These are phyloP conservation scores for Thaumatotibia leucotreta DNA, from an alignment of 1,140 invertebrate species.

Conservation along the genomic window DNA sequence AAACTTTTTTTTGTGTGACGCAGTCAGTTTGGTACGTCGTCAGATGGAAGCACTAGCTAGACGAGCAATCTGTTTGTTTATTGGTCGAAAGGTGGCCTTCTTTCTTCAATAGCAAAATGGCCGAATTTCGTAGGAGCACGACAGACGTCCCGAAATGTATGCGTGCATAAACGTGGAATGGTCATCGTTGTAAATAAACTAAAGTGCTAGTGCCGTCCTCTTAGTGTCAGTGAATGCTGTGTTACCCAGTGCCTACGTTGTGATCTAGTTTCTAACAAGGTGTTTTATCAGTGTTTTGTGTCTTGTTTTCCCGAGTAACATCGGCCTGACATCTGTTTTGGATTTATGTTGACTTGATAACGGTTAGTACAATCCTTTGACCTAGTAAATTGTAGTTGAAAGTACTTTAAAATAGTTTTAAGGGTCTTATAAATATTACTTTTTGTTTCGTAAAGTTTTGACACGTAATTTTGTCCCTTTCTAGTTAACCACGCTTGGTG, in stretches of 20 bases:
- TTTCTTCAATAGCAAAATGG: slow-evolving; percentile 59
- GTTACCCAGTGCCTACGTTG: slow-evolving; percentile 44
- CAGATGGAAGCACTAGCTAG: too few species aligned
- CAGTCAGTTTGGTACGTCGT: too few species aligned
- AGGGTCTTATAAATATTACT: slow-evolving; percentile 46
- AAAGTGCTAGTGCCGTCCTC: slow-evolving; percentile 38
- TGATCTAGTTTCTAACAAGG: slow-evolving; percentile 42
- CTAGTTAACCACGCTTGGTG: slow-evolving; percentile 28
- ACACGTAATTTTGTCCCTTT: slow-evolving; percentile 39
- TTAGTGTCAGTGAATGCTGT: slow-evolving; percentile 47
- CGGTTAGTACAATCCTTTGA: slow-evolving; percentile 44
- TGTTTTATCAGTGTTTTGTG: slow-evolving; percentile 67
- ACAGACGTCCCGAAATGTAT: slow-evolving; percentile 56
- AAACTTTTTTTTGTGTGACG: too few species aligned
- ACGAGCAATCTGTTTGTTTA: too few species aligned
- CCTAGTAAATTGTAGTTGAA: slow-evolving; percentile 14
- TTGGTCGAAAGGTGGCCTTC: too few species aligned
- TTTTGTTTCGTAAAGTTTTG: slow-evolving; percentile 62
- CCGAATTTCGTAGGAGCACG: slow-evolving; percentile 58
- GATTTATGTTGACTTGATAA: slow-evolving; percentile 66
- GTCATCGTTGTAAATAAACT: slow-evolving; percentile 58
- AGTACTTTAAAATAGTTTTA: slow-evolving; percentile 21
- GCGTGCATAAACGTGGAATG: slow-evolving; percentile 34
- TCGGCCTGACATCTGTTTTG: slow-evolving; percentile 51
- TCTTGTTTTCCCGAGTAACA: slow-evolving; percentile 61